Base-by-base conservation (phyloP, 2,113 vertebrate genomes). In the Martes martes region DNA sequence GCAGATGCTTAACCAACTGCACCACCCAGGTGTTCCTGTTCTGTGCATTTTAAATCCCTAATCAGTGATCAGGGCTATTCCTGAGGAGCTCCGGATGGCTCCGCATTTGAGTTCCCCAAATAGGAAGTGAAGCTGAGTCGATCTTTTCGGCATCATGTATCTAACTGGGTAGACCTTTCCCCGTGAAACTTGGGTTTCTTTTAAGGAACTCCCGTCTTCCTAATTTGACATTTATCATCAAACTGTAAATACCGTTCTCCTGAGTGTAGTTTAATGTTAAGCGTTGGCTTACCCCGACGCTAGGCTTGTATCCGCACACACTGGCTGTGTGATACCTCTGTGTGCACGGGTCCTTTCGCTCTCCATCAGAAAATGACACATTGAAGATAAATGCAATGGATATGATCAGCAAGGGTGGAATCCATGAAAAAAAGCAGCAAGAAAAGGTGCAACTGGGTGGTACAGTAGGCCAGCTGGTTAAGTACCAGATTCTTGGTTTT, bases 261-360 rank as follows among this genome's bases (percentile, higher is more conserved):
- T 2, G 74, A 59, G 10, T 11, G 10, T 31, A 9, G 1, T 23
- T 33, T 59, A 18, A 1, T 10, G 9, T 24, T 31, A 52, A 55
- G n/a, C 39, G 19, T 50, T 18, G 28, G n/a, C 13, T 19, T 59
- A 23, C 4, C 42, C 61, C n/a, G 73, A n/a, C 7, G 16, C 19
- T 24, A 0, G 13, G 31, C 28, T 4, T 0, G 15, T 55, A 0
- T 36, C 16, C 4, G 52, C 3, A 0, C 1, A 1, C 26, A 1
- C 26, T 13, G 23, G 39, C 18, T 13, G 4, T 3, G 1, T 78
- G 31, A 21, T 8, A 1, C 2, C 0, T 13, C 57, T 16, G 0
- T 21, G 67, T 24, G 52, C 6, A 0, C 6, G 2, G 11, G 2
- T 36, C 50, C 59, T 28, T 59, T 57, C 28, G 33, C 36, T 6